These are phyloP conservation scores for Ciconia maguari DNA, from an alignment of 2,113 vertebrate species.

Conservation along the genomic window DNA sequence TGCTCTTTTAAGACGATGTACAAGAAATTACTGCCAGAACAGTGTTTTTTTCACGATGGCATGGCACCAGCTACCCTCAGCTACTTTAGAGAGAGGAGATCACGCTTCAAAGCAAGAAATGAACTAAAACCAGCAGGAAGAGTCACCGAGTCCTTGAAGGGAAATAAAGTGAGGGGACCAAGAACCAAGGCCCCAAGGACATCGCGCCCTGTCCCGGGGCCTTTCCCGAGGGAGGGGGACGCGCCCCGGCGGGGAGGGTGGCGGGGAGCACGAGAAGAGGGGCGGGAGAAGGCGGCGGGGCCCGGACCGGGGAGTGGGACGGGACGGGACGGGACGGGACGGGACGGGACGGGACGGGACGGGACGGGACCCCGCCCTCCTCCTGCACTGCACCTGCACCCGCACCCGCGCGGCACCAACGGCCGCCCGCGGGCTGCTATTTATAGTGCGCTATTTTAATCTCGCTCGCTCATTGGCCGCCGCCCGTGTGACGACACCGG, in stretches of 20 bases:
- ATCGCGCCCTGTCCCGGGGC: background rate
- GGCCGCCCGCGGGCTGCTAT: accelerated
- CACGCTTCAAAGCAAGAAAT: accelerated
- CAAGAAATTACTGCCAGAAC: background rate
- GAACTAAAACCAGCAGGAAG: no score
- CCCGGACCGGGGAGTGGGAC: no score
- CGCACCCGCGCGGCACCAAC: accelerated
- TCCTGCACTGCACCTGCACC: background rate
- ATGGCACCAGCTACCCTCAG: background rate
- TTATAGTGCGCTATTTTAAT: conserved; percentile 35
- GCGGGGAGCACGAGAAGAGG: no score
- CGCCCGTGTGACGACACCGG: background rate
- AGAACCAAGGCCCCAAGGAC: background rate
- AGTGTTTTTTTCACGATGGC: accelerated
- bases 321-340: no score
- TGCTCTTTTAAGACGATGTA: background rate
- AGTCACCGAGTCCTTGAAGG: background rate
- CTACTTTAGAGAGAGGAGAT: accelerated
- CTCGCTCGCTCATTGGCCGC: background rate
- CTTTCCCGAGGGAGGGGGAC: background rate
- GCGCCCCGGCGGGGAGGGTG: no score
- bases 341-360: no score
- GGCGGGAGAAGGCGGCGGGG: accelerated
- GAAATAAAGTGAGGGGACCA: accelerated
- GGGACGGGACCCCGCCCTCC: no score